Percentiles rank a stretch among this genome's conserved stretches.
Conservation (phyloP, 2,113 vertebrate genomes). For the Taurulus bubalis region DNA sequence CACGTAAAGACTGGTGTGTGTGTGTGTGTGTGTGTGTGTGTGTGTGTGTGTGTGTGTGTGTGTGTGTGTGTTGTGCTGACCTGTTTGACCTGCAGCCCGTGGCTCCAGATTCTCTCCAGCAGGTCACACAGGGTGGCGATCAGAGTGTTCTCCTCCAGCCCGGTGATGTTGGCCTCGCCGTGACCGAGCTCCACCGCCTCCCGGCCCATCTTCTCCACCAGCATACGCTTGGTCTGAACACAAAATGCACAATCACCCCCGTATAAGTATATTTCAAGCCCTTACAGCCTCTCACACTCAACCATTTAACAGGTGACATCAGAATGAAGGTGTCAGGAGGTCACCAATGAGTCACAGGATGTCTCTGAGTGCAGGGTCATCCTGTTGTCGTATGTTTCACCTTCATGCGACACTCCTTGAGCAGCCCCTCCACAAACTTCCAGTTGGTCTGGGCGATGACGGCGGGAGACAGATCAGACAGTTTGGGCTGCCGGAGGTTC, state of each 20-base stretch:
- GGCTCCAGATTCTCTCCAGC: constrained; percentile 98
- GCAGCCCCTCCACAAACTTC: constrained; percentile 94
- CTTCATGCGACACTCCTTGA: constrained; percentile 97
- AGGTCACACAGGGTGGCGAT: constrained; percentile 97
- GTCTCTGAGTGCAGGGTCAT: too few relatives aligned
- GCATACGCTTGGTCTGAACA: constrained; percentile 95
- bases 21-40: neutral
- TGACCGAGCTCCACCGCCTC: constrained; percentile 97
- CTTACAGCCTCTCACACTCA: too few relatives aligned
- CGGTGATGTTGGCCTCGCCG: constrained; percentile 95
- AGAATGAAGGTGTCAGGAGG: too few relatives aligned
- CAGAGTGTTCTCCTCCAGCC: constrained; percentile 95
- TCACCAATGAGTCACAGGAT: too few relatives aligned
- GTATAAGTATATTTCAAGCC: neutral
- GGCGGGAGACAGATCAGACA: constrained; percentile 93
- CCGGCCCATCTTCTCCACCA: constrained; percentile 99
- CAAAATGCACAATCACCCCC: constrained; percentile 3
- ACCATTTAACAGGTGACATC: too few relatives aligned
- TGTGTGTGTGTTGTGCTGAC: constrained; percentile 61
- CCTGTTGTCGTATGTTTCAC: constrained; percentile 75
- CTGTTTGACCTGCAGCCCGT: constrained; percentile 96
- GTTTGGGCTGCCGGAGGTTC: constrained; percentile 91
- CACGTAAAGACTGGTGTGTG: neutral
- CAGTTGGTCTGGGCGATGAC: constrained; percentile 96
- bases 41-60: constrained; percentile 2